These are phyloP conservation scores for Chrysogorgia sp. DNA, from an alignment of 92 coral and sea anemone genomes.

Conservation along the genomic window DNA sequence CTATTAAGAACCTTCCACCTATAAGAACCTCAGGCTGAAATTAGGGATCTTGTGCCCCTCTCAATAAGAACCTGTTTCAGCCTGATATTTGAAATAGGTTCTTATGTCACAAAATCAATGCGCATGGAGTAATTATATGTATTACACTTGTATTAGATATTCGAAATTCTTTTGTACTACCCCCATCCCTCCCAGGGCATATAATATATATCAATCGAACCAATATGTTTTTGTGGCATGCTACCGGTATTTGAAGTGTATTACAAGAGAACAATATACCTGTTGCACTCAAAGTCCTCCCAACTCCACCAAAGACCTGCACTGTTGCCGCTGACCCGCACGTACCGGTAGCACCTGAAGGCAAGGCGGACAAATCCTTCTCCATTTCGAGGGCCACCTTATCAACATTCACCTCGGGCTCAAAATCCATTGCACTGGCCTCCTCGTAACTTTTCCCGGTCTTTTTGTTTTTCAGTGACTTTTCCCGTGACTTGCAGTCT, in stretches of 20 bases:
- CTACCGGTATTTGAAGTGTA: background rate
- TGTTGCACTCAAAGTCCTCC: slow-evolving; percentile 25
- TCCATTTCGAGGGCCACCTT: background rate
- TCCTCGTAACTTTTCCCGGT: background rate
- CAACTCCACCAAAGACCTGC: slow-evolving; percentile 32
- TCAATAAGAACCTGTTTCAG: no score
- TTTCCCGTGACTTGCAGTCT: background rate
- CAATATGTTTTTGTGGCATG: background rate
- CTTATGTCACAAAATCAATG: no score
- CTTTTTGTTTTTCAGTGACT: background rate
- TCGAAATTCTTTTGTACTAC: no score
- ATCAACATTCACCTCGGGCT: background rate
- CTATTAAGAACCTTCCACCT: no score
- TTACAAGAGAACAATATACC: background rate
- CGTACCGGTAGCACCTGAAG: slow-evolving; percentile 1
- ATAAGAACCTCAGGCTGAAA: no score
- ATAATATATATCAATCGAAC: background rate
- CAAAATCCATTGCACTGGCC: slow-evolving; percentile 9
- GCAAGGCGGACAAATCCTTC: background rate
- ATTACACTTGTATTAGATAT: background rate
- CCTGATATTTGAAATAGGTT: no score
- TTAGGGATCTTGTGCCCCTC: no score
- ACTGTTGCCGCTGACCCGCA: slow-evolving; percentile 18
- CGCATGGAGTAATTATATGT: background rate
- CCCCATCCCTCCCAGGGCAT: no score